Base-by-base conservation (phyloP, 2,888 invertebrate genomes). In the Pollenia angustigena region DNA sequence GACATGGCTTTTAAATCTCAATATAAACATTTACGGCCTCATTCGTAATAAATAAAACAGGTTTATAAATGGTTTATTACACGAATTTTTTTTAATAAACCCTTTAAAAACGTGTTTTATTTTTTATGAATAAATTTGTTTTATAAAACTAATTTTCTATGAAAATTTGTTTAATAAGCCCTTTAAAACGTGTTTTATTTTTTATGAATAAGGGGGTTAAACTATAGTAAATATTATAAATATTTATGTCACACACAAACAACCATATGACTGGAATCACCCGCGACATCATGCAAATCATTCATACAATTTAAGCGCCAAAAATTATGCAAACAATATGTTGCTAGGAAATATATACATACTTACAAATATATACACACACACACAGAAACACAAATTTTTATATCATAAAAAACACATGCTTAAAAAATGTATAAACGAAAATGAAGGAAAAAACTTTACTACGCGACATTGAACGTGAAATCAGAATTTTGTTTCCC, bases 391-490 rank as follows among this genome's bases (percentile, higher is more conserved):
- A 32, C 32, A 69, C 46, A 58, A 54, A 72, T 75, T 52, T 71
- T 23, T 71, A 81, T 68, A 69, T 71, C 23, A 75, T 75, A 78
- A 60, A 87, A 81, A 84, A 72, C 62, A 69, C 81, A 81, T 78
- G 76, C 66, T 87, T 76, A 87, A 87, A 88, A 87, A 87, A 87
- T 81, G 60, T 82, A 80, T 69, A 85, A 81, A 83, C 44, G 64
- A 80, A 72, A 84, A 85, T 46, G 68, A 76, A 71, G 32, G 56
- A 72, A 75, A 81, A 85, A 74, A 68, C 81, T 79, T 81, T 71
- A 85, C 71, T 84, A 86, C 88, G 88, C 88, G 88, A 88, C 86
- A 86, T 88, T 88, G 88, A 88, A 88, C 84, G 86, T 86, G 86
- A 88, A 88, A 84, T 71, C 66, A 79, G 87, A 74, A 68, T 81